These are phyloP conservation scores for Euproctis similis DNA, from an alignment of 2,888 invertebrate genomes.

Conservation along the genomic window DNA sequence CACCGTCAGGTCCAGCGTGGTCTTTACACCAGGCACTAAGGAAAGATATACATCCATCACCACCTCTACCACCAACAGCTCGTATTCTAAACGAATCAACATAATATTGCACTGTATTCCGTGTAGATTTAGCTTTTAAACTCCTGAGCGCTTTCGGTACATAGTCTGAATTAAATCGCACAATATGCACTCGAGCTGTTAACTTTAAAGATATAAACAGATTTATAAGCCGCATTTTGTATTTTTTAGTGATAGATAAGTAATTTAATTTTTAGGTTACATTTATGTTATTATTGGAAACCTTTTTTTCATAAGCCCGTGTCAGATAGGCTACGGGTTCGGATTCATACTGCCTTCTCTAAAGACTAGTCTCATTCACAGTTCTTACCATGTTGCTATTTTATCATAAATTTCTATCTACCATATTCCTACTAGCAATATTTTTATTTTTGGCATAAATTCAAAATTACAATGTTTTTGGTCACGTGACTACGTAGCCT, in stretches of 20 bases:
- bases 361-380: too few relatives aligned
- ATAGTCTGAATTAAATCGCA: conserved; percentile 37
- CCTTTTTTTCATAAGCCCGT: too few relatives aligned
- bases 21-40: conserved; percentile 88
- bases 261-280: conserved; percentile 19
- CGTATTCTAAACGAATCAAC: conserved; percentile 82
- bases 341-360: too few relatives aligned
- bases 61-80: conserved; percentile 90
- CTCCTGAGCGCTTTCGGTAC: conserved; percentile 54
- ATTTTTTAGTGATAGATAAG: neutral
- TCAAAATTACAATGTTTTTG: too few relatives aligned
- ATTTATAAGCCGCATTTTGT: conserved; percentile 27
- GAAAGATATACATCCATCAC: conserved; percentile 94
- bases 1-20: conserved; percentile 95
- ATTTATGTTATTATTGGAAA: conserved; percentile 16
- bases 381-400: too few relatives aligned
- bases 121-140: conserved; percentile 53
- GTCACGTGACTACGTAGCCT: too few relatives aligned
- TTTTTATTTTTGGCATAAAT: too few relatives aligned
- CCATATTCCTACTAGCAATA: too few relatives aligned
- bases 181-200: conserved; percentile 10
- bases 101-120: conserved; percentile 75
- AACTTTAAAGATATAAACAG: conserved; percentile 26
- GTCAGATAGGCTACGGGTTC: too few relatives aligned
- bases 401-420: too few relatives aligned